Conservation (phyloP, 2,113 vertebrate genomes). For the Setophaga coronata region DNA sequence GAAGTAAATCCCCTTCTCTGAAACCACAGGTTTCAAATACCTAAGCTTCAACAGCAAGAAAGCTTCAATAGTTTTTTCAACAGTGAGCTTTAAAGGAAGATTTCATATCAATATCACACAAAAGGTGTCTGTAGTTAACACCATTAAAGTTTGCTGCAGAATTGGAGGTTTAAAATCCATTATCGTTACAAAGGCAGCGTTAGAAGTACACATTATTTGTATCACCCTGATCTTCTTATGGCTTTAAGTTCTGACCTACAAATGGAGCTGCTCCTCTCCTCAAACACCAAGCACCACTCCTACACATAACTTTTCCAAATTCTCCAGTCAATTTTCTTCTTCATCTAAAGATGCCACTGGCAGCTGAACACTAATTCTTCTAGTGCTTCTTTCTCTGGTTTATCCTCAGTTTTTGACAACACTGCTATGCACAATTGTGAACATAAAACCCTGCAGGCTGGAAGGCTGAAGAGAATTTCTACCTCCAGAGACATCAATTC, state of each 20-base stretch:
- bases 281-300: not conserved
- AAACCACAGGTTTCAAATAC: rapidly evolving
- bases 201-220: not conserved
- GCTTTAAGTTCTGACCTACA: conserved; percentile 19
- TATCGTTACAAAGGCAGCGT: not conserved
- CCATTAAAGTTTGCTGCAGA: not conserved
- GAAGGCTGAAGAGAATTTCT: not conserved
- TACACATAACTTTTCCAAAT: not conserved
- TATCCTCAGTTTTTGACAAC: not conserved
- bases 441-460: not conserved
- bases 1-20: not conserved
- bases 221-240: not conserved
- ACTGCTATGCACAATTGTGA: not conserved
- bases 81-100: not conserved
- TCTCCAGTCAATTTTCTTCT: not conserved
- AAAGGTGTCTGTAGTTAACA: not conserved
- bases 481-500: not conserved
- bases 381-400: not conserved
- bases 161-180: not conserved
- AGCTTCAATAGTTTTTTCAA: not conserved
- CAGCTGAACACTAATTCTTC: not conserved
- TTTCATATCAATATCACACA: not conserved
- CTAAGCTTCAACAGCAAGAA: not conserved
- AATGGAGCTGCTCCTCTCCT: not conserved
- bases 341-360: not conserved